Conservation (phyloP, 2,797 vertebrate species). For the Pseudochirops cupreus region DNA sequence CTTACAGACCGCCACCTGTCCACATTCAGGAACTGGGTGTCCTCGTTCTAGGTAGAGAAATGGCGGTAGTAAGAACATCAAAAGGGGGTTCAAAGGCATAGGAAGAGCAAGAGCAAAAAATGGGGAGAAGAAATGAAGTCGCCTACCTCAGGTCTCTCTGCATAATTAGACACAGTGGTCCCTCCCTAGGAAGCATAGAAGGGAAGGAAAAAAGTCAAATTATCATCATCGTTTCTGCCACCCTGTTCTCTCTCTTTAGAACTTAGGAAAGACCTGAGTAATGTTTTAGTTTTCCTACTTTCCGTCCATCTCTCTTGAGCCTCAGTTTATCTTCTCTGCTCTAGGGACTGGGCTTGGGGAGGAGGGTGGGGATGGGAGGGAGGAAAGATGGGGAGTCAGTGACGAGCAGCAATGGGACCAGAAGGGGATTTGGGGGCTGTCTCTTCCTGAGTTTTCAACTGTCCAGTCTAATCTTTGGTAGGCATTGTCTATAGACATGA, state of each 20-base stretch:
- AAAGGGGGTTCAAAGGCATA: background rate
- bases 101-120: background rate
- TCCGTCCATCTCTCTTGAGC: background rate
- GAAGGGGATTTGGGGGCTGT: background rate
- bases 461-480: background rate
- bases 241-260: background rate
- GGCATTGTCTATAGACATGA: background rate
- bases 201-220: background rate
- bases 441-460: background rate
- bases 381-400: background rate
- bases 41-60: slow-evolving; percentile 59
- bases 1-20: slow-evolving; percentile 74
- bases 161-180: slow-evolving; percentile 39
- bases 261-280: background rate
- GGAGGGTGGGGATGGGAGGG: background rate
- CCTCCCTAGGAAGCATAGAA: slow-evolving; percentile 61
- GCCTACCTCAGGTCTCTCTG: slow-evolving; percentile 53
- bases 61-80: slow-evolving; percentile 1
- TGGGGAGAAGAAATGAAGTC: fast-evolving
- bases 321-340: background rate
- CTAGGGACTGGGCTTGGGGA: background rate
- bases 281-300: background rate
- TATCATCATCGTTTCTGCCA: background rate
- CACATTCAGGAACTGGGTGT: slow-evolving; percentile 67
- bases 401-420: background rate